phyloP scores from a whole-genome alignment of 2,113 vertebrate species.

The Deroptyus accipitrinus region DNA sequence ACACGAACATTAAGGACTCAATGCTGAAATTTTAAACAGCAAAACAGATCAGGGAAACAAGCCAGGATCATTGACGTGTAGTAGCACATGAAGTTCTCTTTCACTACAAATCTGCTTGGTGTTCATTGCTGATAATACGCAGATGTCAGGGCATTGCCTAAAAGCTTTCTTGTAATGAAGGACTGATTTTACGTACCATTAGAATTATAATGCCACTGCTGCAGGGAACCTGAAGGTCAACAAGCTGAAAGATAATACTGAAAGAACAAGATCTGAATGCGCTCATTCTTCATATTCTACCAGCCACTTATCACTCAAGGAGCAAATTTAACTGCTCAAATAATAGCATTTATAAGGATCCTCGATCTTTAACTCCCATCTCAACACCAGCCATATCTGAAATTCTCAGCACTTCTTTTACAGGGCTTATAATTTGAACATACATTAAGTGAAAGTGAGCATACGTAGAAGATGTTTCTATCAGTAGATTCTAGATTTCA shows the following conservation, averaged over 20 bases:
- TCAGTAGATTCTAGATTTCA: not conserved
- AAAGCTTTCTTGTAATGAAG: not conserved
- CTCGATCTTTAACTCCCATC: not conserved
- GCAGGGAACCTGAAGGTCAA: slow-evolving; percentile 4
- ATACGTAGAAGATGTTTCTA: not conserved
- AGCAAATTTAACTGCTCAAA: not conserved
- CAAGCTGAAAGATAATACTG: not conserved
- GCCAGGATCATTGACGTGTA: not conserved
- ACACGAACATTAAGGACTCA: not conserved
- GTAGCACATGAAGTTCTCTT: not conserved
- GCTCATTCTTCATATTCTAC: not conserved
- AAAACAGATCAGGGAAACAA: slow-evolving; percentile 8
- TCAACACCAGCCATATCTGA: not conserved
- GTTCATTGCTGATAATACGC: not conserved
- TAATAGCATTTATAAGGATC: not conserved
- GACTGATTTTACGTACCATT: slow-evolving; percentile 2
- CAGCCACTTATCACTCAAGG: not conserved
- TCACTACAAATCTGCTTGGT: not conserved
- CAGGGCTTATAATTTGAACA: not conserved
- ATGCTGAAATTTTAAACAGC: not conserved
- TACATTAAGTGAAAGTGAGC: not conserved
- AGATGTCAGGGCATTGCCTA: not conserved
- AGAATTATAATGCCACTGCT: not conserved
- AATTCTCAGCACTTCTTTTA: not conserved
- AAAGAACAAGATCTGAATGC: not conserved